Evolutionary conservation across 1,140 invertebrate species (phyloP).

Genomic region (Trichonephila clavata): DNA sequence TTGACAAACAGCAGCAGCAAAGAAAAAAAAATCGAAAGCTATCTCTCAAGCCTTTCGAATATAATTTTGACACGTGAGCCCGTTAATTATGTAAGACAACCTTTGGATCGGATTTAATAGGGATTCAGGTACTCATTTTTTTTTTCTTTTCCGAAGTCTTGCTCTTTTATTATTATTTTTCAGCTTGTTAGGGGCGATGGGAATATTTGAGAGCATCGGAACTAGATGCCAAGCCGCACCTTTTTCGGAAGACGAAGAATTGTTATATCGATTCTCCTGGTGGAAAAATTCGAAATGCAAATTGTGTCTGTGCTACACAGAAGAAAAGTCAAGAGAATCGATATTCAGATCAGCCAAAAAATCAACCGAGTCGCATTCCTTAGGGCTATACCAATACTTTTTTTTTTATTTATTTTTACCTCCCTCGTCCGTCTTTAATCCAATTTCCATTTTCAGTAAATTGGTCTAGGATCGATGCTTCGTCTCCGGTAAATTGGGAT

Average conservation of each 20-base stretch:
- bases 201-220: neutral
- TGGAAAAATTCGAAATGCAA: slow-evolving; percentile 48
- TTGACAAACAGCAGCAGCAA: neutral
- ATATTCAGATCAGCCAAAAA: slow-evolving; percentile 24
- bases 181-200: neutral
- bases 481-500: neutral
- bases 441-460: neutral
- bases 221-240: slow-evolving; percentile 8
- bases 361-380: slow-evolving; percentile 19
- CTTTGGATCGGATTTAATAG: slow-evolving; percentile 8
- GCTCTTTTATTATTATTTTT: neutral
- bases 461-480: neutral
- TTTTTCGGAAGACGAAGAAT: neutral
- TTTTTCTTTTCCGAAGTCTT: neutral
- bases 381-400: neutral
- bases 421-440: neutral
- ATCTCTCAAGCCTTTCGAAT: neutral
- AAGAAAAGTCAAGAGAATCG: slow-evolving; percentile 2
- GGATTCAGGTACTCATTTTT: neutral
- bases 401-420: neutral
- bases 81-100: slow-evolving; percentile 45
- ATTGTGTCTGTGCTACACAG: slow-evolving; percentile 10
- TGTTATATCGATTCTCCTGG: slow-evolving; percentile 30
- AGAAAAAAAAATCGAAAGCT: neutral
- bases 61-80: slow-evolving; percentile 32